Base-by-base conservation (phyloP, 2,113 vertebrate genomes). In the Stegastes partitus region DNA sequence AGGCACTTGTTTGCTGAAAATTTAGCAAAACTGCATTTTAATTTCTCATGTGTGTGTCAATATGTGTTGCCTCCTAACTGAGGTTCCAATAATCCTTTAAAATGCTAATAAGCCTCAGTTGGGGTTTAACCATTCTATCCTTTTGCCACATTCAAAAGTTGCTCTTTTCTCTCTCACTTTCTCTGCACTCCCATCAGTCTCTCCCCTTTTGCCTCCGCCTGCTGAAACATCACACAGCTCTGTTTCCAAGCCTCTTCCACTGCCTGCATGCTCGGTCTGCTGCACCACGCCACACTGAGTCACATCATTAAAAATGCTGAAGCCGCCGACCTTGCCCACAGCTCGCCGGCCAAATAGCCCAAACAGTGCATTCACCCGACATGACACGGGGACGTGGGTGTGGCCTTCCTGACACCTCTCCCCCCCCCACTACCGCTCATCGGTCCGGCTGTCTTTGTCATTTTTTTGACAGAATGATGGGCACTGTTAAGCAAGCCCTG, bases 201-300 rank as follows among this genome's bases (percentile, higher is more conserved):
- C 51, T 28, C 31, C 21, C 37, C 34, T 42, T 79, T 51, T 75
- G 23, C 34, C 44, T 77, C 73, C 81, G 47, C 57, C 61, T 72
- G 54, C 67, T 81, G 62, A 83, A 63, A 82, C 70, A 65, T 67
- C 51, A 83, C 50, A n/a, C 31, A 85, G 84, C 15, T 59, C 37
- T 49, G 31, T 68, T 68, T 84, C 37, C 62, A 65, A 77, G 57
- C 71, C 74, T 74, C 77, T 61, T 55, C 37, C 53, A 16, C 54
- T 64, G 72, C 80, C 62, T 57, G 49, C 45, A 74, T 63, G 72
- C 79, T 79, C 65, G 72, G 68, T 81, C 78, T 68, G 56, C 79
- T 63, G 85, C 89, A 87, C 68, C 73, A 69, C 74, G 82, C 68
- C 88, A 82, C 44, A 75, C 58, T 91, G 92, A 92, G 81, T 92